phyloP scores from a whole-genome alignment of 1,140 invertebrate genomes.

The Parasteatoda tepidariorum region DNA sequence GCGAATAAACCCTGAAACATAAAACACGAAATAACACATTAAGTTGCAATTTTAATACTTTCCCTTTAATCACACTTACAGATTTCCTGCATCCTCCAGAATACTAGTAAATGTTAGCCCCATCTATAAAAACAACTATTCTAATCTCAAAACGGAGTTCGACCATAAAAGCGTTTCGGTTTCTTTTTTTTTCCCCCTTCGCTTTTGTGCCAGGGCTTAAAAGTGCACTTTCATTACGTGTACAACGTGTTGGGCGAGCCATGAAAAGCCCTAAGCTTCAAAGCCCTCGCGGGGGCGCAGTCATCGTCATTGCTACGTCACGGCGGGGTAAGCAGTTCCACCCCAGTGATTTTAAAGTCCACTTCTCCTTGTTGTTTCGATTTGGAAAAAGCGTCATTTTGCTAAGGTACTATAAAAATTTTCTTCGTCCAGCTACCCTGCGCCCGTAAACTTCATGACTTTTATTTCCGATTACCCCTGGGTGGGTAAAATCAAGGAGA shows the following conservation, averaged over 20 bases:
- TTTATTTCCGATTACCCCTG: background rate
- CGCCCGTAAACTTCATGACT: background rate
- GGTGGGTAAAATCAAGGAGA: background rate
- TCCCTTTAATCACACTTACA: background rate
- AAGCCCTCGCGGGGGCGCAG: background rate
- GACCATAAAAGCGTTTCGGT: slow-evolving; percentile 9
- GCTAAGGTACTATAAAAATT: slow-evolving; percentile 14
- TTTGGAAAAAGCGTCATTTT: slow-evolving; percentile 2
- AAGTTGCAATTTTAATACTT: background rate
- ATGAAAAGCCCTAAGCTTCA: background rate
- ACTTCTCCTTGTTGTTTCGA: background rate
- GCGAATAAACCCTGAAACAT: background rate
- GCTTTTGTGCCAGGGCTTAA: background rate
- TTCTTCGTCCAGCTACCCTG: background rate
- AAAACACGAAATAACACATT: background rate
- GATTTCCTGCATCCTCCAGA: background rate
- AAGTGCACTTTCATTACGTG: slow-evolving; percentile 13
- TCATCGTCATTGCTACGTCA: background rate
- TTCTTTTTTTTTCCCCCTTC: background rate
- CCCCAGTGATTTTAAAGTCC: slow-evolving; percentile 21
- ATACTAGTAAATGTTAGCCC: background rate
- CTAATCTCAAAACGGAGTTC: slow-evolving; percentile 2
- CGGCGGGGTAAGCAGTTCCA: slow-evolving; percentile 8
- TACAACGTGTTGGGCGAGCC: slow-evolving; percentile 16
- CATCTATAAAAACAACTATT: background rate